A percentile compares a stretch with the other conserved stretches of the same genome.
Conservation (phyloP, 2,113 vertebrate species). For the Perognathus longimembris region DNA sequence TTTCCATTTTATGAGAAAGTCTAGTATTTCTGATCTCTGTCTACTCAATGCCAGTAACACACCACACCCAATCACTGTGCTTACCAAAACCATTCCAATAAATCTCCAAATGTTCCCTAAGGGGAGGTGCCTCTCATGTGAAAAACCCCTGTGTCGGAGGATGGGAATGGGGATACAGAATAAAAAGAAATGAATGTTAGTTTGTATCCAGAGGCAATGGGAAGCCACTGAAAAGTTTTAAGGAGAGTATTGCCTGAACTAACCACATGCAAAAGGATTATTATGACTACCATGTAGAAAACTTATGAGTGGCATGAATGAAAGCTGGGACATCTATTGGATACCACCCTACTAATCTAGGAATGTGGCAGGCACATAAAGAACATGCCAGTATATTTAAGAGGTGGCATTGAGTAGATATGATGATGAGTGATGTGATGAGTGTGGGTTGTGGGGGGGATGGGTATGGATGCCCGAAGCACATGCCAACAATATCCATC, state of each 20-base stretch:
- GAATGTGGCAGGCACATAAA: neutral
- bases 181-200: neutral
- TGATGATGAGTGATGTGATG: too few relatives aligned
- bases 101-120: neutral
- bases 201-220: neutral
- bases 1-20: slow-evolving; percentile 8
- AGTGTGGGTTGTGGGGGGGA: fast-evolving
- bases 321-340: neutral
- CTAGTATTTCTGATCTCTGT: neutral
- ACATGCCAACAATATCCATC: neutral
- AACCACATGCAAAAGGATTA: neutral
- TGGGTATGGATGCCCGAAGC: neutral
- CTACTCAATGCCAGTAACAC: neutral
- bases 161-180: neutral
- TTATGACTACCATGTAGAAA: neutral
- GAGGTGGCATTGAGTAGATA: too few relatives aligned
- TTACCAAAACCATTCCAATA: neutral
- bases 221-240: neutral
- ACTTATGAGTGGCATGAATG: neutral
- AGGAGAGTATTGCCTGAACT: neutral
- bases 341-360: too few relatives aligned
- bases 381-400: neutral
- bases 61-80: neutral
- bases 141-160: neutral
- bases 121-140: neutral